Conservation (phyloP, 2,113 vertebrate species). For the Malurus alboscapulatus region DNA sequence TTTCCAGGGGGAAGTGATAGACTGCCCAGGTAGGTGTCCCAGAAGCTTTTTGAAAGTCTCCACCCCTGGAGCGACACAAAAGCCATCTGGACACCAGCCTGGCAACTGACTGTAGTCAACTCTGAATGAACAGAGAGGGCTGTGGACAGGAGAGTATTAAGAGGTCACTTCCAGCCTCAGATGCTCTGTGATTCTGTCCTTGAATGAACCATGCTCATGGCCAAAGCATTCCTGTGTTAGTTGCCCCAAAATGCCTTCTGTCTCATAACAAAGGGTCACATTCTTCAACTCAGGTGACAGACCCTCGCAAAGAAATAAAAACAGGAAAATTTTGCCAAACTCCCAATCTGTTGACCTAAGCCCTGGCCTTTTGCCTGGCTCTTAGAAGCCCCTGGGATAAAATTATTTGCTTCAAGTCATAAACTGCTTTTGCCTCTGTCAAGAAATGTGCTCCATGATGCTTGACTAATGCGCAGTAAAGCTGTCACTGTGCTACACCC, state of each 20-base stretch:
- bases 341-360: conserved; percentile 20
- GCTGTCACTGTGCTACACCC: conserved; percentile 33
- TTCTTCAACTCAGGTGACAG: not conserved
- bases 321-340: not conserved
- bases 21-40: not conserved
- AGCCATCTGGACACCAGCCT: not conserved
- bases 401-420: conserved; percentile 41
- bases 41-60: not conserved
- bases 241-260: not conserved
- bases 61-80: not conserved
- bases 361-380: not conserved
- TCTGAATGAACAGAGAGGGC: not conserved
- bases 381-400: conserved; percentile 12
- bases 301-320: not conserved
- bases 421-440: conserved; percentile 23
- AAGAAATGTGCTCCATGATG: conserved; percentile 30
- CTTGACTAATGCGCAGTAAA: conserved; percentile 36
- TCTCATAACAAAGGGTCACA: not conserved
- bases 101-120: not conserved
- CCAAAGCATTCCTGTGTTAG: not conserved
- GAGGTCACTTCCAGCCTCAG: not conserved
- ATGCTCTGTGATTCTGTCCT: not conserved
- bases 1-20: not conserved
- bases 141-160: accelerated
- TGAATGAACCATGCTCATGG: not conserved